phyloP scores from a whole-genome alignment of 2,113 vertebrate species.

The Lates calcarifer region DNA sequence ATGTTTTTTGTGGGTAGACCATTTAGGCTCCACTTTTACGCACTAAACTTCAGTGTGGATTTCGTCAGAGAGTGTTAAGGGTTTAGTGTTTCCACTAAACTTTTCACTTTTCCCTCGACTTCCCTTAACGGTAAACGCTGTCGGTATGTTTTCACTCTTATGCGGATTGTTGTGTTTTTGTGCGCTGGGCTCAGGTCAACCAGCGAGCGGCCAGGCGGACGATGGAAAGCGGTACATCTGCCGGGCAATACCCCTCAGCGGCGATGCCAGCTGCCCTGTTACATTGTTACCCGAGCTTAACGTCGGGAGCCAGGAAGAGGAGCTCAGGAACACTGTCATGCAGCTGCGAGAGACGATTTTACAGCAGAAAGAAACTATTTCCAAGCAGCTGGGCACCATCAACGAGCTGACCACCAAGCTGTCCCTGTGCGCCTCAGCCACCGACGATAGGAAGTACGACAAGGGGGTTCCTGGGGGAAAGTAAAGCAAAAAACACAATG shows the following conservation, averaged over 20 bases:
- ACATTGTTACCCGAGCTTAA: conserved; percentile 85
- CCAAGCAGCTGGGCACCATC: conserved; percentile 92
- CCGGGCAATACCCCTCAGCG: conserved; percentile 88
- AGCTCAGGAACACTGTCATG: conserved; percentile 91
- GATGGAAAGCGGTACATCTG: conserved; percentile 92
- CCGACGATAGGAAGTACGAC: conserved; percentile 79
- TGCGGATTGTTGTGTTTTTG: conserved; percentile 78
- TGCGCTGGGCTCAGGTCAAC: conserved; percentile 66
- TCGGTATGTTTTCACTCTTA: conserved; percentile 81
- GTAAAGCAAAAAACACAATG: conserved; percentile 92
- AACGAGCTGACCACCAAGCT: conserved; percentile 94
- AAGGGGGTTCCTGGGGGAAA: conserved; percentile 84
- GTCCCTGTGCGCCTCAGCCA: conserved; percentile 88
- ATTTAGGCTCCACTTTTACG: conserved; percentile 52
- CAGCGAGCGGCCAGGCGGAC: conserved; percentile 76
- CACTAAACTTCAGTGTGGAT: conserved; percentile 23
- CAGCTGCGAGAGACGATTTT: conserved; percentile 95
- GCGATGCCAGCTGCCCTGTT: conserved; percentile 87
- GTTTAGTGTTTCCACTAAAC: neutral
- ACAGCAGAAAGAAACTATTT: conserved; percentile 95
- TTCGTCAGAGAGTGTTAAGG: neutral
- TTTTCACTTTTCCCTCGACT: neutral
- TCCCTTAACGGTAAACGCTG: neutral
- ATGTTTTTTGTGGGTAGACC: conserved; percentile 11
- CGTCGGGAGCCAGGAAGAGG: conserved; percentile 88